These are phyloP conservation scores for Augiades crinisus DNA, from an alignment of 2,888 invertebrate species.

Conservation along the genomic window DNA sequence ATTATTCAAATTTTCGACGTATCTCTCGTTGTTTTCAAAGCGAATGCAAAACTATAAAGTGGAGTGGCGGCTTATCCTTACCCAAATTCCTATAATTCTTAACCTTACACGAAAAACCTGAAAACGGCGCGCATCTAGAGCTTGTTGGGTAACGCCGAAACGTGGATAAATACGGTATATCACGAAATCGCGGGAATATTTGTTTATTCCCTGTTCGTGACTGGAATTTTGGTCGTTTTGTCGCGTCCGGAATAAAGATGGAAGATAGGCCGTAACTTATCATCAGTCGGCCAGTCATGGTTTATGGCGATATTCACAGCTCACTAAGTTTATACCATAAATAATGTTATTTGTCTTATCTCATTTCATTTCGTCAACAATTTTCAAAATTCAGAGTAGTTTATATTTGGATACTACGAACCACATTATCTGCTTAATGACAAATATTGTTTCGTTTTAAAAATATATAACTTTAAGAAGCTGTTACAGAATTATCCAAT, in stretches of 20 bases:
- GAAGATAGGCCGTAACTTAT: constrained; percentile 8
- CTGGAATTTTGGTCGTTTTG: constrained; percentile 1
- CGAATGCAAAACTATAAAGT: too few relatives aligned
- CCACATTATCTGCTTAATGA: too few relatives aligned
- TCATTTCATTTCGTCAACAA: not conserved
- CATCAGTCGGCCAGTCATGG: constrained; percentile 2
- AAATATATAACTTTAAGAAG: too few relatives aligned
- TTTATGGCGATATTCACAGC: not conserved
- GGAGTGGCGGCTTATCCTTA: too few relatives aligned
- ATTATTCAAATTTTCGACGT: too few relatives aligned
- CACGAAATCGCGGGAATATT: constrained; percentile 15
- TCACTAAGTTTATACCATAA: not conserved
- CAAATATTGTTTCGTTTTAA: too few relatives aligned
- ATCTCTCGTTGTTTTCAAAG: too few relatives aligned
- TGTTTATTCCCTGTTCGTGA: constrained; percentile 25
- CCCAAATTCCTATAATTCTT: too few relatives aligned
- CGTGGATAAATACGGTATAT: not conserved
- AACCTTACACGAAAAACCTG: too few relatives aligned
- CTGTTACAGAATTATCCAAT: too few relatives aligned
- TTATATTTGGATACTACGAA: not conserved
- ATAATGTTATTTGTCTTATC: not conserved
- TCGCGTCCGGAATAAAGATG: constrained; percentile 14
- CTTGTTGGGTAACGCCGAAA: constrained; percentile 16
- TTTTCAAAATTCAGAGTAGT: not conserved
- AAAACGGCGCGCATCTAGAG: too few relatives aligned